Evolutionary conservation across 2,797 vertebrate species (phyloP).

Genomic region (Lutjanus argentimaculatus): DNA sequence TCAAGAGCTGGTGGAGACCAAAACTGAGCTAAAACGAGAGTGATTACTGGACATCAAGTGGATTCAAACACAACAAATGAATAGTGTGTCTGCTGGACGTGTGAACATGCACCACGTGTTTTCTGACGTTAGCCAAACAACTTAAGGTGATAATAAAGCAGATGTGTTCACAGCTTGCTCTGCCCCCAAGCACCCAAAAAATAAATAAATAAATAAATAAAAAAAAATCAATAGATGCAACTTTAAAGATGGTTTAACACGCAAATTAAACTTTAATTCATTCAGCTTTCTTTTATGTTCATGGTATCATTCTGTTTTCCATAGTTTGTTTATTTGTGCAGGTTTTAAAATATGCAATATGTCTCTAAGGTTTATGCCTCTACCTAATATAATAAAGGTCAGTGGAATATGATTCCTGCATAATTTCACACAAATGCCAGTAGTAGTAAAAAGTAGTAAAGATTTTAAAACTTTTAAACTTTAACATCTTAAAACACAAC

Average conservation of each 20-base stretch:
- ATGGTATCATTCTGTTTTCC: too few relatives aligned
- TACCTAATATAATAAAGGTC: background rate
- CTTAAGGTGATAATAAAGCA: background rate
- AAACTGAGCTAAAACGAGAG: too few relatives aligned
- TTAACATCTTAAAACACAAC: too few relatives aligned
- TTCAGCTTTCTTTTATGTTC: too few relatives aligned
- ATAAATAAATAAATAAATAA: too few relatives aligned
- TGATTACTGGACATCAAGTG: too few relatives aligned
- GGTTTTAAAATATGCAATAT: too few relatives aligned
- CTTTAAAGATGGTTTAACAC: background rate
- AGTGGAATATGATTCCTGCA: background rate
- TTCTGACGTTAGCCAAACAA: background rate
- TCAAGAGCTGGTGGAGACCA: too few relatives aligned
- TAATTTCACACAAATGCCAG: background rate
- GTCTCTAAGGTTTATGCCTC: background rate
- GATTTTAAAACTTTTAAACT: background rate
- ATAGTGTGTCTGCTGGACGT: background rate
- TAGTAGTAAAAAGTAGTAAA: background rate
- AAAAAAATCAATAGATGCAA: background rate
- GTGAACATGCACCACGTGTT: background rate
- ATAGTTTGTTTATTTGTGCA: too few relatives aligned
- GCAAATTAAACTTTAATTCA: background rate
- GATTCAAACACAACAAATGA: too few relatives aligned
- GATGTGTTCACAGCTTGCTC: background rate
- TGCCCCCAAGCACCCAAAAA: too few relatives aligned